A percentile compares a stretch with the other conserved stretches of the same genome.
Conservation (phyloP, 2,113 vertebrate genomes). For the Melanocharis versteri region DNA sequence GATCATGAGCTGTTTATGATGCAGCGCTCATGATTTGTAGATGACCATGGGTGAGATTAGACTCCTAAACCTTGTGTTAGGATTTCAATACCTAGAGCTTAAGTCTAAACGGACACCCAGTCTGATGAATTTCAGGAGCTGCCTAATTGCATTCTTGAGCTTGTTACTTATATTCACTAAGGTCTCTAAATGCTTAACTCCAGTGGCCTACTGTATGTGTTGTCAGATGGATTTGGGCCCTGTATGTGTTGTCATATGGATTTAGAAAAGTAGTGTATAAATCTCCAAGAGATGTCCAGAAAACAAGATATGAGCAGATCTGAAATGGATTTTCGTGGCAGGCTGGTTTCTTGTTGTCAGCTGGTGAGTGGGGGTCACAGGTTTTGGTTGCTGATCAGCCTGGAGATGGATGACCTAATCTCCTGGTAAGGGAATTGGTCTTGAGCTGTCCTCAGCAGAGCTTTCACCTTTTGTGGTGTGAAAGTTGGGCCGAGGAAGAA, state of each 20-base stretch:
- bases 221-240: neutral
- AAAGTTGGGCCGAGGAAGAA: neutral
- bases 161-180: neutral
- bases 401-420: neutral
- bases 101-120: neutral
- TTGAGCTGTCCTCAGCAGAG: neutral
- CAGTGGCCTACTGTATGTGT: neutral
- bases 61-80: neutral
- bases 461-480: neutral
- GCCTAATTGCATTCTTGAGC: neutral
- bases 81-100: neutral
- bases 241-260: neutral
- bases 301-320: neutral
- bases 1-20: neutral
- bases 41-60: neutral
- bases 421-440: neutral
- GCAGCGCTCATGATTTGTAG: neutral
- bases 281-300: neutral
- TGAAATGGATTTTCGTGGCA: neutral
- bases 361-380: rapidly evolving
- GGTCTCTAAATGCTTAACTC: neutral
- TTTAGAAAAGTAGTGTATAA: neutral
- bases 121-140: neutral
- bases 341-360: neutral
- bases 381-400: neutral